A percentile compares a stretch with the other conserved stretches of the same genome.
These are phyloP conservation scores for Wasmannia auropunctata DNA, from an alignment of 1,140 invertebrate species.

Conservation along the genomic window DNA sequence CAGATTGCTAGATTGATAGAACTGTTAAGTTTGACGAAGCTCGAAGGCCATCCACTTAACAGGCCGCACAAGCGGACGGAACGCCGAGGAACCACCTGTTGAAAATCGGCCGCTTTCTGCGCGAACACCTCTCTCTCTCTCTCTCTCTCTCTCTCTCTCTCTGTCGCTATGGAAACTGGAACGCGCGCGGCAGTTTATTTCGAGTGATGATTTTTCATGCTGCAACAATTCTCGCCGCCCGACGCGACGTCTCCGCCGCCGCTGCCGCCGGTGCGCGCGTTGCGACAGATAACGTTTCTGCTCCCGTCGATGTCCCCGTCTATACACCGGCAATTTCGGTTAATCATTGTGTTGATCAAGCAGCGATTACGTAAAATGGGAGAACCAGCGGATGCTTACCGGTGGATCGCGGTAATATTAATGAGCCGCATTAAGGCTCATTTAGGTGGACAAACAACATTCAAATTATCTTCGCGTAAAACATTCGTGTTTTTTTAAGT, in stretches of 20 bases:
- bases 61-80: neutral
- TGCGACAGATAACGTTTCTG: neutral
- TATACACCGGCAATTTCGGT: neutral
- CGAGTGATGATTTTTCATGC: constrained; percentile 38
- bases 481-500: neutral
- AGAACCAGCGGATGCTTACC: neutral
- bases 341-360: constrained; percentile 11
- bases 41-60: neutral
- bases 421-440: neutral
- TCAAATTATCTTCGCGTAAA: constrained; percentile 7
- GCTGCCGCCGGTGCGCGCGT: neutral
- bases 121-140: constrained; percentile 13
- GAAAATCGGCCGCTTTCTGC: constrained; percentile 47
- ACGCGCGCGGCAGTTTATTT: neutral
- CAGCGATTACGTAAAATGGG: constrained; percentile 30
- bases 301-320: neutral
- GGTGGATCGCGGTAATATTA: neutral
- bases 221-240: neutral
- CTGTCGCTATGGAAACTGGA: neutral
- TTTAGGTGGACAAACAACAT: neutral
- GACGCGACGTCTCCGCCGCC: too few relatives aligned
- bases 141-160: neutral
- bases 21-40: neutral
- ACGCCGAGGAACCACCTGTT: constrained; percentile 67
- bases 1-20: neutral